Evolutionary conservation across 1,140 invertebrate genomes (phyloP).

Genomic region (Platorchestia sp.): DNA sequence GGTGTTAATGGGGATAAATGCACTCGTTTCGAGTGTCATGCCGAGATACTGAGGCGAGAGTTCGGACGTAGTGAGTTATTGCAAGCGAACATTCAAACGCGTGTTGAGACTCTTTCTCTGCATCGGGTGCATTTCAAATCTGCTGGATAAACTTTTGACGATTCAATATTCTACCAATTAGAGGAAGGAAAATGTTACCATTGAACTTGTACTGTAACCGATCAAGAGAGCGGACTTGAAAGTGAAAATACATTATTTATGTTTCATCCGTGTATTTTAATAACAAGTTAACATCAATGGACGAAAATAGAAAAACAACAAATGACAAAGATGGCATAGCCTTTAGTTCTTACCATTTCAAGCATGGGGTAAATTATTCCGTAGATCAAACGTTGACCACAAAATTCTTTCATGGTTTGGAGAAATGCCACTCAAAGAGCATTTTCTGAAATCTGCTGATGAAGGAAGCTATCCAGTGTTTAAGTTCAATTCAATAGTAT

Average conservation of each 20-base stretch:
- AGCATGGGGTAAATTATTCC: background rate
- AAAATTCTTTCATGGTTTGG: background rate
- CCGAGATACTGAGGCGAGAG: no score
- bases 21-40: background rate
- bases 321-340: background rate
- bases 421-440: background rate
- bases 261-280: background rate
- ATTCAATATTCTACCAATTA: no score
- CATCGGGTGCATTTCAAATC: no score
- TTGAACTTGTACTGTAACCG: no score
- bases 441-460: background rate
- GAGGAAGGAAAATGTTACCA: no score
- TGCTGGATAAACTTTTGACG: no score
- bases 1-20: background rate
- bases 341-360: background rate
- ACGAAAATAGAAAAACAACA: slow-evolving; percentile 3
- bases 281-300: background rate
- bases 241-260: no score
- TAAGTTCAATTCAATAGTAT: background rate
- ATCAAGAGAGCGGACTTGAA: no score
- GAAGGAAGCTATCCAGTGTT: no score
- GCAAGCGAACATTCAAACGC: no score
- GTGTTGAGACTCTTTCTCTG: no score
- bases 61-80: no score
- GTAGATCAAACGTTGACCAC: background rate